phyloP scores from a whole-genome alignment of 2,888 invertebrate species.

The Cabera pusaria region DNA sequence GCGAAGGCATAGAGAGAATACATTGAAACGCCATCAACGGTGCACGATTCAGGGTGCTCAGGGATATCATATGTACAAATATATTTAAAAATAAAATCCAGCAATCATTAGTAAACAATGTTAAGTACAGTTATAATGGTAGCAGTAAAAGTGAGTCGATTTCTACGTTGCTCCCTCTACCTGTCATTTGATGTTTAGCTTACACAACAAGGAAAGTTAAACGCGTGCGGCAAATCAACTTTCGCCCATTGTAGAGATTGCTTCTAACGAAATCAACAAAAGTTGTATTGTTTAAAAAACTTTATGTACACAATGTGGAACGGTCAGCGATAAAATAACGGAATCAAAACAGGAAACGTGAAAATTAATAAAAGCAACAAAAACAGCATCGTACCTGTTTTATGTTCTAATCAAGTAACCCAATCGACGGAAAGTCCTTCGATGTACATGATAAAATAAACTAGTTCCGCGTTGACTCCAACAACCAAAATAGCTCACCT shows the following conservation, averaged over 20 bases:
- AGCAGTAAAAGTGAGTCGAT: constrained; percentile 71
- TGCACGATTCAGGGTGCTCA: constrained; percentile 46
- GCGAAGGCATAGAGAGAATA: constrained; percentile 66
- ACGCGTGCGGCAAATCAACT: constrained; percentile 73
- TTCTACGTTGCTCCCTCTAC: constrained; percentile 77
- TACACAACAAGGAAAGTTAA: constrained; percentile 83
- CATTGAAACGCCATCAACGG: constrained; percentile 63
- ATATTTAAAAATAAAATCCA: constrained; percentile 29
- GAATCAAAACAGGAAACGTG: constrained; percentile 26
- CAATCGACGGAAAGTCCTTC: constrained; percentile 67
- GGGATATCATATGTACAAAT: constrained; percentile 34
- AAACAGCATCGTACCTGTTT: constrained; percentile 43
- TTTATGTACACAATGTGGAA: constrained; percentile 7
- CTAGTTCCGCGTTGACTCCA: constrained; percentile 81
- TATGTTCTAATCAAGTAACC: constrained; percentile 54
- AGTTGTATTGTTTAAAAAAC: constrained; percentile 15
- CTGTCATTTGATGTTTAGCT: constrained; percentile 70
- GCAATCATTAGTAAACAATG: constrained; percentile 35
- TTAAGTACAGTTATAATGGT: constrained; percentile 50
- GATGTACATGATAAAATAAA: constrained; percentile 74
- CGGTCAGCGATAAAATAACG: constrained; percentile 8
- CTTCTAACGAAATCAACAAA: constrained; percentile 28
- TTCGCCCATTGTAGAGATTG: constrained; percentile 73
- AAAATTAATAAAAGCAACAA: constrained; percentile 21
- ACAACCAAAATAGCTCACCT: constrained; percentile 82